Evolutionary conservation across 1,140 invertebrate species (phyloP), one percentile per base, ranked within the genome.

Genomic region (Cotesia glomerata): DNA sequence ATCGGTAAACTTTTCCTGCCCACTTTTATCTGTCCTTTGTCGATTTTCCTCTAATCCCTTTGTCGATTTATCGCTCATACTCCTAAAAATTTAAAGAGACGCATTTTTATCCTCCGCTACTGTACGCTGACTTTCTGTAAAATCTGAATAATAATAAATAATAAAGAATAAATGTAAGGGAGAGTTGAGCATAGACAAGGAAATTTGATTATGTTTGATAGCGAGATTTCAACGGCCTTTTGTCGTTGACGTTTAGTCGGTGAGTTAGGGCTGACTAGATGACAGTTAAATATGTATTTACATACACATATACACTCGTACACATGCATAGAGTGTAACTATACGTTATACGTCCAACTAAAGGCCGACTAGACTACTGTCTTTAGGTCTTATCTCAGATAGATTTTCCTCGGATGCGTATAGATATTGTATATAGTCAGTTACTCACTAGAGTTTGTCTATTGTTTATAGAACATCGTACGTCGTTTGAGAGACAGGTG

Each of bases 261-360:
- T 84, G 84, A 84, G 81, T 81, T 78, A 79, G 82, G 81, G 76
- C 79, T 81, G 79, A 80, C 76, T 82, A n/a, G 39, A 59, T 74
- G 66, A 52, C 49, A 66, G 26, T 52, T n/a, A 66, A 16, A 7
- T 13, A 5, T 1, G 14, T 63, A n/a, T 14, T 63, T 36, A 35
- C 34, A 35, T 32, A 62, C 35, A 35, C 9, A 35, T 32, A 35
- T 26, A 26, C 26, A 26, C 26, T 26, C 0, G 26, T 26, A 26
- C 26, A 26, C 26, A 26, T 26, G 26, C 26, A 26, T 26, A 26
- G 26, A 26, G 26, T 26, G 26, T 26, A 26, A 26, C 26, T 26
- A 26, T 26, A 26, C 1, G 26, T 26, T 26, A 26, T 26, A 26
- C 26, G 26, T 26, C 26, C 49, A n/a, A 64, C 36, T 5, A 8